phyloP scores from a whole-genome alignment of 2,888 invertebrate species.

The Rhabditoides inermis region DNA sequence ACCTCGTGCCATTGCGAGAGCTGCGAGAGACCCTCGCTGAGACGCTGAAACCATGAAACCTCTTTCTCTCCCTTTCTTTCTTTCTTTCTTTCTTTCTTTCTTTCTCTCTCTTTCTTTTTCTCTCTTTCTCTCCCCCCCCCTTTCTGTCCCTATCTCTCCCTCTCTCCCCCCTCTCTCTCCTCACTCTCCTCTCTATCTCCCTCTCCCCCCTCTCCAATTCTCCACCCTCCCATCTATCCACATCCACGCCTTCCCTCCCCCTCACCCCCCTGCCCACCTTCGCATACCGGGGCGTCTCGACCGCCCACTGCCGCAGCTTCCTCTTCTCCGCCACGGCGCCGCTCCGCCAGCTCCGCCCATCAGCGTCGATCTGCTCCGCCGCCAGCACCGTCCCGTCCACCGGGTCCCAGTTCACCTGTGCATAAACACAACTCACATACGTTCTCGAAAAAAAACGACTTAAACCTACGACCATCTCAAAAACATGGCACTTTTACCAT shows the following conservation, averaged over 20 bases:
- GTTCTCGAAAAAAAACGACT: conserved; percentile 52
- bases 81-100: too few relatives aligned
- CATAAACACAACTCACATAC: background rate
- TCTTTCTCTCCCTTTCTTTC: too few relatives aligned
- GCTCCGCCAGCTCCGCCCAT: conserved; percentile 70
- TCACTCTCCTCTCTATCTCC: too few relatives aligned
- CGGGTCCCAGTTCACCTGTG: conserved; percentile 81
- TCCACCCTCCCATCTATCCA: too few relatives aligned
- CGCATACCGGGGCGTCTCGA: conserved; percentile 69
- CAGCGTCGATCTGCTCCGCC: conserved; percentile 83
- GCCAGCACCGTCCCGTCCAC: conserved; percentile 92
- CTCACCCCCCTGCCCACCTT: conserved; percentile 33
- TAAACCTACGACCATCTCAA: background rate
- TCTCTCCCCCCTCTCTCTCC: too few relatives aligned
- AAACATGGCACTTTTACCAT: background rate
- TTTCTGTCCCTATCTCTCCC: too few relatives aligned
- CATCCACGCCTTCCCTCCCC: too few relatives aligned
- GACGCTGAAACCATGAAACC: conserved; percentile 25
- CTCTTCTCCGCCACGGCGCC: conserved; percentile 85
- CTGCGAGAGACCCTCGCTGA: conserved; percentile 34
- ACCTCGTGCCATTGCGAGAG: conserved; percentile 47
- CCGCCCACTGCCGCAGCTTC: conserved; percentile 84
- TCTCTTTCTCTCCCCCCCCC: too few relatives aligned
- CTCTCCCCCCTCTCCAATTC: too few relatives aligned
- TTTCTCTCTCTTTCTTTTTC: too few relatives aligned